A percentile compares a stretch with the other conserved stretches of the same genome.
Conservation (phyloP, 2,797 vertebrate genomes). For the Coracias cyanogaster region DNA sequence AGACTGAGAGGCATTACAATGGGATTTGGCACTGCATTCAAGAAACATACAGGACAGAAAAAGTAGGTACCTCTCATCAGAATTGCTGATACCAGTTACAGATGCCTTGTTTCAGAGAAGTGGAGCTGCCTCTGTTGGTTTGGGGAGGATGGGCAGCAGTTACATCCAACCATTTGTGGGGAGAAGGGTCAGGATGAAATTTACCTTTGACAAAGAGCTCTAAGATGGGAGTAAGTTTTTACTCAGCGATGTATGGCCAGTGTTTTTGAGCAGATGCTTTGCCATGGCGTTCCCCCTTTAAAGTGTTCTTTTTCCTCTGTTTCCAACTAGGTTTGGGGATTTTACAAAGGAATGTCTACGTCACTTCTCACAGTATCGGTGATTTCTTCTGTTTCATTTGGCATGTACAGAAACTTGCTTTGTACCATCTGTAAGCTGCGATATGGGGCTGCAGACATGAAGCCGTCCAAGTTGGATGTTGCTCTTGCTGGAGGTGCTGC, state of each 20-base stretch:
- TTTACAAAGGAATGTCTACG: conserved; percentile 90
- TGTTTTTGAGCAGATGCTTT: neutral
- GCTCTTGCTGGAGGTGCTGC: conserved; percentile 84
- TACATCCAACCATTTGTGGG: neutral
- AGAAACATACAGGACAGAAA: conserved; percentile 86
- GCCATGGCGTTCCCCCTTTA: neutral
- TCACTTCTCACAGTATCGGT: conserved; percentile 83
- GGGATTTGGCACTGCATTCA: conserved; percentile 88
- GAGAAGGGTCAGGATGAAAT: neutral
- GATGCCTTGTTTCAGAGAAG: neutral
- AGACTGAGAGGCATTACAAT: conserved; percentile 87
- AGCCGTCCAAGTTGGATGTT: conserved; percentile 84
- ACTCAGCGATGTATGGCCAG: neutral
- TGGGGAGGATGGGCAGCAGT: neutral
- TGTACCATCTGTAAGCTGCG: conserved; percentile 81
- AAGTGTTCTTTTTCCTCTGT: neutral
- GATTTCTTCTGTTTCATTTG: conserved; percentile 90
- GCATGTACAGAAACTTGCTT: conserved; percentile 87
- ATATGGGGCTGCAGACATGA: conserved; percentile 69
- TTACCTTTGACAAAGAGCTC: neutral
- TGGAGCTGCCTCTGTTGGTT: neutral
- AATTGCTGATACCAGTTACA: fast-evolving
- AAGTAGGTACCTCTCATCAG: conserved; percentile 74
- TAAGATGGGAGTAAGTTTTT: neutral
- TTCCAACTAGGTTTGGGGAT: conserved; percentile 83